Evolutionary conservation across 2,797 vertebrate genomes (phyloP).

Genomic region (Limnodromus scolopaceus): DNA sequence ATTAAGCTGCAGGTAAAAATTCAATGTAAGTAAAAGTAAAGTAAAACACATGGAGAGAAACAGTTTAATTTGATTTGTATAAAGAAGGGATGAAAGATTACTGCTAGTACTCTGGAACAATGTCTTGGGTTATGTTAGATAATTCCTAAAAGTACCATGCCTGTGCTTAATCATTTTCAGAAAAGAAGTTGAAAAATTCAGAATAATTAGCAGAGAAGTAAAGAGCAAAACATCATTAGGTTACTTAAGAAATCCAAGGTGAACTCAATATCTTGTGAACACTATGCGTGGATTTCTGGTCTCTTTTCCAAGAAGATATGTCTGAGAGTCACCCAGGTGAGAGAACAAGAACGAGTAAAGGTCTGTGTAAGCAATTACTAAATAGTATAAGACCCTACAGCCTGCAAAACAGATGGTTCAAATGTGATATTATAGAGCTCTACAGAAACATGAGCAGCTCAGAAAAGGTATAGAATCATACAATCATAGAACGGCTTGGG

Average conservation of each 20-base stretch:
- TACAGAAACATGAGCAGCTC: background rate
- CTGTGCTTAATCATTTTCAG: background rate
- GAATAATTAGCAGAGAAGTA: background rate
- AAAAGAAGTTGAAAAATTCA: background rate
- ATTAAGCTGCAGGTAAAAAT: background rate
- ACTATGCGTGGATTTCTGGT: background rate
- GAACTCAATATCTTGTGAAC: background rate
- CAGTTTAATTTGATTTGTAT: background rate
- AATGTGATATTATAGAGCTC: background rate
- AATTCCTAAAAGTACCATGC: background rate
- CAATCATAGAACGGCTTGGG: background rate
- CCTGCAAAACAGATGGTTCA: background rate
- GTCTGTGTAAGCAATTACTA: background rate
- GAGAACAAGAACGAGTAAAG: background rate
- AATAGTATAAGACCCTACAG: background rate
- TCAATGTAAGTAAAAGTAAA: background rate
- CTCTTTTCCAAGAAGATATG: background rate
- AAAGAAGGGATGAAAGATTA: background rate
- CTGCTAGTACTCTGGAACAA: background rate
- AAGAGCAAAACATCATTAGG: background rate
- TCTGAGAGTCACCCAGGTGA: background rate
- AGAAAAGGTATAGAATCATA: background rate
- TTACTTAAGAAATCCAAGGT: background rate
- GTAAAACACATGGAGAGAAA: background rate
- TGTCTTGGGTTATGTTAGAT: background rate